Evolutionary conservation across 2,797 vertebrate genomes (phyloP), one percentile per base, ranked within the genome.

Genomic region (Cyprinodon diabolis): DNA sequence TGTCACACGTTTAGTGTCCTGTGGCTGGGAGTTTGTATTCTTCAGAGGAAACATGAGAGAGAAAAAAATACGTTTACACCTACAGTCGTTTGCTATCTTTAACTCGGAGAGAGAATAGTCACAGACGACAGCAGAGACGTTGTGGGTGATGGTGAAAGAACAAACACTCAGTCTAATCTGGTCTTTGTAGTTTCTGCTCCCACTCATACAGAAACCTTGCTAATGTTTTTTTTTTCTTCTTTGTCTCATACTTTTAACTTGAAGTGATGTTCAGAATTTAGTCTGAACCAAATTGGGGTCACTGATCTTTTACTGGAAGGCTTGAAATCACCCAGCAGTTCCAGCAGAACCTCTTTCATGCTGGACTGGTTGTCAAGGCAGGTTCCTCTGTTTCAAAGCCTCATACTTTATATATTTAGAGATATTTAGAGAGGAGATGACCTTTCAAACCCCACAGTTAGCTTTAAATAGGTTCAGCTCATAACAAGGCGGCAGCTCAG

Each of bases 141-240:
- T 73, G 76, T 69, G 76, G 71, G 65, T 74, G 69, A 37, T 73
- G 43, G 66, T 69, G 49, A 17, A 25, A 52, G 5, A 72, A 76
- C 55, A 49, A 49, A 70, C 69, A 70, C 30, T 14, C 37, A 17
- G 19, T 17, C 60, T 71, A 23, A 63, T 25, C 21, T 11, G 57
- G 40, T 54, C 21, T 70, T 66, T 73, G 21, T 55, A 35, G 60
- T 35, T 68, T 66, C 43, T 40, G 23, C 17, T 2, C n/a, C 14
- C 68, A 65, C 56, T 74, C 72, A 76, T 74, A 66, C 37, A 79
- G 77, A 84, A 81, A 81, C 58, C n/a, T 6, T 51, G 10, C 5
- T 6, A 66, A 71, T 71, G 0, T 23, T 74, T 75, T 71, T 0
- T 69, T 55, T 40, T 68, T 56, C 4, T 71, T 0, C 66, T 55